These are phyloP conservation scores for Nothobranchius kuhntae DNA, from an alignment of 2,113 vertebrate genomes.

Conservation along the genomic window DNA sequence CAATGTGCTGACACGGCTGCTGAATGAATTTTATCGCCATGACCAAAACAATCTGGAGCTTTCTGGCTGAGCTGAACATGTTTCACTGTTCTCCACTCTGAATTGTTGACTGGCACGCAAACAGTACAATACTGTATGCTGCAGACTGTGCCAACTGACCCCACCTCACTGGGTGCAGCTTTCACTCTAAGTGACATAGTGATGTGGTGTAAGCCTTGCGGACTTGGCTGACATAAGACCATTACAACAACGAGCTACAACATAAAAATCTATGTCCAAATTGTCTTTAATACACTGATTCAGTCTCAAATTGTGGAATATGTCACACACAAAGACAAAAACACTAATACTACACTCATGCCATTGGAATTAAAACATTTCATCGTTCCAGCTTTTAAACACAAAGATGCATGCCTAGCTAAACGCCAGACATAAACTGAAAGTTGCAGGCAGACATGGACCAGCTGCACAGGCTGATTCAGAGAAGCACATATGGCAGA, in stretches of 20 bases:
- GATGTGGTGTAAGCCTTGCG: conserved; percentile 24
- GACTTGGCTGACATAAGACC: conserved; percentile 27
- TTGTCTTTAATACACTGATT: not conserved
- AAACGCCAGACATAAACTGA: conserved; percentile 31
- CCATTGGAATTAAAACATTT: conserved; percentile 49
- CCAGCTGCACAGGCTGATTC: conserved; percentile 59
- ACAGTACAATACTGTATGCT: conserved; percentile 7
- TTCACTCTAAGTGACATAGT: conserved; percentile 11
- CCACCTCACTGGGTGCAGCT: conserved; percentile 18
- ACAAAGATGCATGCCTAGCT: conserved; percentile 21
- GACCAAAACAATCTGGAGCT: conserved; percentile 55
- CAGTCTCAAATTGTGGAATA: not conserved
- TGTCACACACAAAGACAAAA: not conserved
- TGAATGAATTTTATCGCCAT: conserved; percentile 42
- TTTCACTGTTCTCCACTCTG: conserved; percentile 21
- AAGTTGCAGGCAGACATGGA: conserved; percentile 19
- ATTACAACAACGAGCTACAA: not conserved
- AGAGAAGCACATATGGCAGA: conserved; percentile 61
- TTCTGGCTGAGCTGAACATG: conserved; percentile 42
- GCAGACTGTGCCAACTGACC: conserved; percentile 31
- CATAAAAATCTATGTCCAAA: not conserved
- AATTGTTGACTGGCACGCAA: conserved; percentile 18
- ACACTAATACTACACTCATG: conserved; percentile 1
- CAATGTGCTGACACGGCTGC: conserved; percentile 41
- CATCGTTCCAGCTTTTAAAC: conserved; percentile 16